These are phyloP conservation scores for Chionodraco myersi DNA, from an alignment of 2,113 vertebrate genomes.

Conservation along the genomic window DNA sequence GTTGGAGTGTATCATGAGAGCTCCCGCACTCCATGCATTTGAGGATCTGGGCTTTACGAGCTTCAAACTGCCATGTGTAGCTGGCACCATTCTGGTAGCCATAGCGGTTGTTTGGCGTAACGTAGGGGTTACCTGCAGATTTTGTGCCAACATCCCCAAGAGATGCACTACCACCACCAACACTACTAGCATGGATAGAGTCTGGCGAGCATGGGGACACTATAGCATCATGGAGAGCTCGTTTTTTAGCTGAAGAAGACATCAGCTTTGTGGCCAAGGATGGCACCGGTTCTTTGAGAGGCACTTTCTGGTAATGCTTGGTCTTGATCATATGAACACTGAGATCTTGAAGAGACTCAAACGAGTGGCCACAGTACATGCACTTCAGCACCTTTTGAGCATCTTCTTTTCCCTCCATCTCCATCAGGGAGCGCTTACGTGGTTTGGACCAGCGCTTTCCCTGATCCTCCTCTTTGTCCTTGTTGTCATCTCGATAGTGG, in stretches of 20 bases:
- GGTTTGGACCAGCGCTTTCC: constrained; percentile 98
- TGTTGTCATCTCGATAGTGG: constrained; percentile 98
- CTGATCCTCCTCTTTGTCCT: constrained; percentile 95
- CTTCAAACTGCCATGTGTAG: constrained; percentile 99
- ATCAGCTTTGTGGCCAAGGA: constrained; percentile 95
- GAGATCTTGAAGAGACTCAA: constrained; percentile 98
- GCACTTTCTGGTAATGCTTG: constrained; percentile 99
- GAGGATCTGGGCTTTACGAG: constrained; percentile 97
- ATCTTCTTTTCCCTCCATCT: constrained; percentile 99
- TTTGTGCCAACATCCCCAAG: constrained; percentile 85
- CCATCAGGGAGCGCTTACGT: constrained; percentile 97
- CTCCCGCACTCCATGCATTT: constrained; percentile 99
- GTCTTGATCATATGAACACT: constrained; percentile 99
- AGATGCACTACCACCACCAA: constrained; percentile 73
- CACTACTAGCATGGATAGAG: constrained; percentile 83
- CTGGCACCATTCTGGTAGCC: constrained; percentile 99
- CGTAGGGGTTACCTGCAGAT: constrained; percentile 93
- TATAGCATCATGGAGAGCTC: constrained; percentile 92
- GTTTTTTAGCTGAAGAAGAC: constrained; percentile 92
- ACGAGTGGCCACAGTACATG: constrained; percentile 99
- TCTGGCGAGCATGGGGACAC: constrained; percentile 94
- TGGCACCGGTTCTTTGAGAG: constrained; percentile 99
- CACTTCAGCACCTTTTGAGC: constrained; percentile 99
- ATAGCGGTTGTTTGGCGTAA: constrained; percentile 98
- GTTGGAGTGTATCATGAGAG: constrained; percentile 97